Base-by-base conservation (phyloP, 92 coral and sea anemone genomes). In the Meandrina meandrites region DNA sequence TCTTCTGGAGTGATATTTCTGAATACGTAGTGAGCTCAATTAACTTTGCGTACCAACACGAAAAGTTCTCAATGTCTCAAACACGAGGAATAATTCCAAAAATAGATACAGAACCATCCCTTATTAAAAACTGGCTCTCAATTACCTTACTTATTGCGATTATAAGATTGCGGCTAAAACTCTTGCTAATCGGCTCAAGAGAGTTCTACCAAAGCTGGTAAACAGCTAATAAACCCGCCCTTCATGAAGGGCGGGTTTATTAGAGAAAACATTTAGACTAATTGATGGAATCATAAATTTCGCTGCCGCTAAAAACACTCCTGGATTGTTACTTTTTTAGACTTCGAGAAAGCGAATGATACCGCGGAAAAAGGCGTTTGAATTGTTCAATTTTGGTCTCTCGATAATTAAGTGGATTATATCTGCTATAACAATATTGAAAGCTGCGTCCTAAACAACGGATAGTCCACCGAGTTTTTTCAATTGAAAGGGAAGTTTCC, bases 121-220 rank as follows among this genome's bases (percentile, higher is more conserved):
- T 47, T 86, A 66, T 74, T 77, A 90, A 76, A 81, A 90, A 86
- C 87, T 85, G 86, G 90, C 45, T 73, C 53, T 86, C 83, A 21
- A 81, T 90, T 5, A 45, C 90, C 27, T 70, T 90, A 21, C 42
- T 80, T 12, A 86, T 81, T 85, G 90, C 73, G 92, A 90, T 56
- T 86, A 86, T 62, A 90, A 90, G 78, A 80, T 90, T 30, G 84
- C 40, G 42, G 84, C 90, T 24, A 86, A 86, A 62, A 76, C 86
- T 34, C 60, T 86, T 70, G 81, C 84, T 24, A 86, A 79, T 57
- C 32, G 92, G 14, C 36, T 90, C 53, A 79, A n/a, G n/a, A n/a
- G n/a, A n/a, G n/a, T n/a, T n/a, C n/a, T n/a, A n/a, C n/a, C n/a
- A n/a, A n/a, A n/a, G 28, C 56, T 90, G 27, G 71, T 90, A 36